Evolutionary conservation across 2,888 invertebrate genomes (phyloP).

Genomic region (Rhodophaea formosa): DNA sequence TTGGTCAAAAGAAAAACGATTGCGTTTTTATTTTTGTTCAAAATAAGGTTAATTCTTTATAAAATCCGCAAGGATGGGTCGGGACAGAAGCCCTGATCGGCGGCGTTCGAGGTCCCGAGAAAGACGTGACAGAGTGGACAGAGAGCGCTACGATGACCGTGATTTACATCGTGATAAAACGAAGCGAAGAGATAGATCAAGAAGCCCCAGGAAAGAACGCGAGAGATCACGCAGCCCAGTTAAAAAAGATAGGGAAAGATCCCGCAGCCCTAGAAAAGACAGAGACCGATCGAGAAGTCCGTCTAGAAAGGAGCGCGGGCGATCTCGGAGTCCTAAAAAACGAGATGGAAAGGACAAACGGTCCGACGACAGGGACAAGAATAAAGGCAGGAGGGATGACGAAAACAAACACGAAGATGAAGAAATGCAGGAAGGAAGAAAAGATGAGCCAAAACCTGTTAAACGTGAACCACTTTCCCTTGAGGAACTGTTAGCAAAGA

Average conservation of each 20-base stretch:
- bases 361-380: constrained; percentile 69
- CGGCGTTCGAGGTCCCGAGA: constrained; percentile 71
- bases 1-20: no score
- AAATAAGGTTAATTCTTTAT: neutral
- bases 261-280: constrained; percentile 46
- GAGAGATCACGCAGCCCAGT: constrained; percentile 59
- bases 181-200: constrained; percentile 64
- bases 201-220: constrained; percentile 60
- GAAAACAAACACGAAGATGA: constrained; percentile 56
- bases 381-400: constrained; percentile 59
- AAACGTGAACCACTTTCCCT: constrained; percentile 93
- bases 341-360: constrained; percentile 63
- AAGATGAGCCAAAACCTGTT: constrained; percentile 60
- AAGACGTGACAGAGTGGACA: constrained; percentile 55
- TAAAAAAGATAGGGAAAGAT: constrained; percentile 54
- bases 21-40: no score
- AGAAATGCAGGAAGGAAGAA: constrained; percentile 57
- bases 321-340: constrained; percentile 67
- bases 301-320: constrained; percentile 51
- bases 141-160: constrained; percentile 61
- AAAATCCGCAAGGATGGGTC: constrained; percentile 44
- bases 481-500: constrained; percentile 96
- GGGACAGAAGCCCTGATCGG: constrained; percentile 68
- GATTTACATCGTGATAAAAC: constrained; percentile 65
- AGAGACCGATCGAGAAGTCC: constrained; percentile 48